Conservation (phyloP, 2,113 vertebrate genomes). For the Illadopsis cleaveri region DNA sequence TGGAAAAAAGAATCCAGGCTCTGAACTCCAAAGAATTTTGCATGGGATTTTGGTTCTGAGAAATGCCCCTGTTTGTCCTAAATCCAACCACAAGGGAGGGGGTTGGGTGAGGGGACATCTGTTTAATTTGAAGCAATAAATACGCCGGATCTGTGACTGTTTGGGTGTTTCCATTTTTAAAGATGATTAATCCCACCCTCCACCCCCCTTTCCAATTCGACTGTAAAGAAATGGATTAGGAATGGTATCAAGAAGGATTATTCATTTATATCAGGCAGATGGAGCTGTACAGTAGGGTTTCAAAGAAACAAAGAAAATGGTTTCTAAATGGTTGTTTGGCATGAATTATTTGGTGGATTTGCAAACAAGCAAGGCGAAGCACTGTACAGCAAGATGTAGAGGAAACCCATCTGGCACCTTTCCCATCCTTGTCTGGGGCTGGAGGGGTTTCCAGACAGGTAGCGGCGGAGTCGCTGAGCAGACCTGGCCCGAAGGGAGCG, state of each 20-base stretch:
- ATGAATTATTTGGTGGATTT: conserved; percentile 56
- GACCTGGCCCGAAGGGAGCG: background rate
- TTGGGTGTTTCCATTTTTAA: conserved; percentile 54
- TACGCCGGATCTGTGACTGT: conserved; percentile 26
- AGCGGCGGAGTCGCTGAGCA: background rate
- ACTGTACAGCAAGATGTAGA: background rate
- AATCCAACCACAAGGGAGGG: background rate
- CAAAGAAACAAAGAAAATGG: conserved; percentile 46
- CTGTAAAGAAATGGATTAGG: conserved; percentile 71
- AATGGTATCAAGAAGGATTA: conserved; percentile 57
- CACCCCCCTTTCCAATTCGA: conserved; percentile 50
- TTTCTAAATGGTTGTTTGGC: conserved; percentile 46
- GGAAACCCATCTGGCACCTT: background rate
- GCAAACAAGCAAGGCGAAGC: conserved; percentile 40
- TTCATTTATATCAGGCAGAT: conserved; percentile 65
- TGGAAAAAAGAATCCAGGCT: background rate
- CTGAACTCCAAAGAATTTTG: conserved; percentile 33
- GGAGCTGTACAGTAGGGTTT: conserved; percentile 52
- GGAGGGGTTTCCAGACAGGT: conserved; percentile 13
- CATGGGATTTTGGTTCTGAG: conserved; percentile 40
- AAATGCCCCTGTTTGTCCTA: conserved; percentile 23
- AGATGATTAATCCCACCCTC: conserved; percentile 60
- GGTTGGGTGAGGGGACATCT: conserved; percentile 51
- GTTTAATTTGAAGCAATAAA: conserved; percentile 73
- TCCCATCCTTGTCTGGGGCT: background rate